Base-by-base conservation (phyloP, 2,113 vertebrate genomes). In the Sakesphorus luctuosus region DNA sequence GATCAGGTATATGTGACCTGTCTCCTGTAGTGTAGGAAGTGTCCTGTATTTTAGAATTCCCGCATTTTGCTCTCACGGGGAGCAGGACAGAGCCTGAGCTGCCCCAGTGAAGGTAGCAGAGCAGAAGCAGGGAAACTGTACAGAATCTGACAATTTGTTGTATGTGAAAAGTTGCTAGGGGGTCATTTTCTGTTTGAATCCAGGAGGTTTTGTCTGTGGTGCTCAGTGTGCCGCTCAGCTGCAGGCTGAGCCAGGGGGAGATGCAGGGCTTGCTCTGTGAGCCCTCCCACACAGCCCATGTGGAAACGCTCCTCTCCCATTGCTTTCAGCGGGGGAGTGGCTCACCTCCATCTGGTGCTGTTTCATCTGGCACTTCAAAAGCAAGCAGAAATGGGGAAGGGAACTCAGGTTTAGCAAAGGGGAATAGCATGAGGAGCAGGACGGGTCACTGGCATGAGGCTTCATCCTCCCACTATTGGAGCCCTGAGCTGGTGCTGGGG, bases 321-420 rank as follows among this genome's bases (percentile, higher is more conserved):
- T 67, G 66, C 80, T 38, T 91, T 78, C 67, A 69, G 63, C 10
- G 10, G 24, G 50, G 2, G 23, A 93, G 77, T 4, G 7, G 36
- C 75, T 87, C 18, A 9, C 58, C 77, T 93, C 86, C 90, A 76
- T 95, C 72, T 79, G 67, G 38, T 91, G 84, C 69, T 63, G 52
- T 87, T 92, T 83, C 78, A 90, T 84, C 65, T 93, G 86, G 91
- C 63, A 56, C 80, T 84, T 96, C 94, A 74, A 88, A 95, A 79
- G 38, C 76, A 59, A 92, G 79, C 56, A 92, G 91, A 71, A 77
- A 68, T 2, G 14, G 58, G 61, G n/a, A 82, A 52, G 67, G 56
- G 35, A 68, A 35, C 53, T 61, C 58, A 66, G 74, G 63, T 91
- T 91, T 79, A 79, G 66, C 3, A 1, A 86, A 73, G 67, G 79